Evolutionary conservation across 2,113 vertebrate species (phyloP).

Genomic region (Toxotes chatareus): DNA sequence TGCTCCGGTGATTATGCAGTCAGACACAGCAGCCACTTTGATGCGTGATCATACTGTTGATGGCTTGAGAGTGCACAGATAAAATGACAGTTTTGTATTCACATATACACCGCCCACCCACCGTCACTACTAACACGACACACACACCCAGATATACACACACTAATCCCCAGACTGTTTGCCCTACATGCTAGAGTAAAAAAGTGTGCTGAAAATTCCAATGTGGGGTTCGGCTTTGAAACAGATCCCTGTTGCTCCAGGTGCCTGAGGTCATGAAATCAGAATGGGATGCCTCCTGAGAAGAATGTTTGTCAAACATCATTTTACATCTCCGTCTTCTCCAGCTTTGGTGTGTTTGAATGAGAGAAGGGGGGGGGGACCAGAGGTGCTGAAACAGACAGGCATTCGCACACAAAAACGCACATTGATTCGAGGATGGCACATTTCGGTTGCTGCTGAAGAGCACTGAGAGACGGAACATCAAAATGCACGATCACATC

Average conservation of each 20-base stretch:
- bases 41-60: constrained; percentile 80
- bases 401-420: background rate
- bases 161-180: constrained; percentile 61
- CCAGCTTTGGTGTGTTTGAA: constrained; percentile 15
- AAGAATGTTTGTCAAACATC: constrained; percentile 65
- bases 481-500: constrained; percentile 65
- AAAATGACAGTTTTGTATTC: constrained; percentile 74
- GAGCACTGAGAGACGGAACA: constrained; percentile 28
- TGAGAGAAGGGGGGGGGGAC: background rate
- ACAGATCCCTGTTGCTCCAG: constrained; percentile 34
- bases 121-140: constrained; percentile 19
- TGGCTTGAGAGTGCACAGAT: constrained; percentile 61
- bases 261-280: constrained; percentile 60
- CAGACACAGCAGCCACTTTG: constrained; percentile 77
- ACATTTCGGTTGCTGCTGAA: constrained; percentile 22
- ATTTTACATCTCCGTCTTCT: constrained; percentile 41
- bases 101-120: constrained; percentile 49
- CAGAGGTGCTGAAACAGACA: constrained; percentile 26
- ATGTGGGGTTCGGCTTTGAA: constrained; percentile 50
- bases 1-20: constrained; percentile 78
- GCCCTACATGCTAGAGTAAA: constrained; percentile 44
- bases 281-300: constrained; percentile 54
- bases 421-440: background rate
- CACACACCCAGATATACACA: constrained; percentile 42
- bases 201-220: constrained; percentile 63